Evolutionary conservation across 1,140 invertebrate species (phyloP).

Genomic region (Riptortus pedestris): DNA sequence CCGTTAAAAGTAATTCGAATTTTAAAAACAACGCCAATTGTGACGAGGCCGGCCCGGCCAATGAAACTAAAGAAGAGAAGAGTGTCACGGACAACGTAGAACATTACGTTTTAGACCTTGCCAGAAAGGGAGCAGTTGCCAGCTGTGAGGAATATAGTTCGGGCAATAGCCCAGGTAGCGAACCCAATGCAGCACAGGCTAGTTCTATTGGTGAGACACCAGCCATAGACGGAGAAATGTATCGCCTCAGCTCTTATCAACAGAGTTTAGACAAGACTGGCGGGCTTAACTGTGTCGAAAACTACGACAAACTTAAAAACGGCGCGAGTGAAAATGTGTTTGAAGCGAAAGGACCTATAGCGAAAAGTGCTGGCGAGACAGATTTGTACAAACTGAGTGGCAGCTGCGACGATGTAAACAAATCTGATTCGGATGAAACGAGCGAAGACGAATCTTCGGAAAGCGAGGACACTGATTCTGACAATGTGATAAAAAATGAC

Average conservation of each 20-base stretch:
- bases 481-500: not conserved
- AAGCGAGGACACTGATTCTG: not conserved
- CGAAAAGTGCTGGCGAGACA: too few relatives aligned
- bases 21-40: not conserved
- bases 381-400: not conserved
- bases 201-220: not conserved
- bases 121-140: slow-evolving; percentile 6
- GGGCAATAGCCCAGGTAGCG: not conserved
- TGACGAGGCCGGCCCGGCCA: not conserved
- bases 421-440: not conserved
- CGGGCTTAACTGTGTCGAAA: not conserved
- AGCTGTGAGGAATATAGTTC: slow-evolving; percentile 13
- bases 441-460: slow-evolving; percentile 4
- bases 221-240: not conserved
- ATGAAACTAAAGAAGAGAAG: slow-evolving; percentile 13
- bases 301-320: not conserved
- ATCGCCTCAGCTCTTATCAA: not conserved
- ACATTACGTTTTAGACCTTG: not conserved
- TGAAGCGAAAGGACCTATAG: too few relatives aligned
- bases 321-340: too few relatives aligned
- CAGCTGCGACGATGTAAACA: not conserved
- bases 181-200: not conserved
- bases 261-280: not conserved
- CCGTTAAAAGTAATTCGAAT: not conserved
- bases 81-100: not conserved